Evolutionary conservation across 2,888 invertebrate species (phyloP), one percentile per base, ranked within the genome.

Genomic region (Clitarchus hookeri): DNA sequence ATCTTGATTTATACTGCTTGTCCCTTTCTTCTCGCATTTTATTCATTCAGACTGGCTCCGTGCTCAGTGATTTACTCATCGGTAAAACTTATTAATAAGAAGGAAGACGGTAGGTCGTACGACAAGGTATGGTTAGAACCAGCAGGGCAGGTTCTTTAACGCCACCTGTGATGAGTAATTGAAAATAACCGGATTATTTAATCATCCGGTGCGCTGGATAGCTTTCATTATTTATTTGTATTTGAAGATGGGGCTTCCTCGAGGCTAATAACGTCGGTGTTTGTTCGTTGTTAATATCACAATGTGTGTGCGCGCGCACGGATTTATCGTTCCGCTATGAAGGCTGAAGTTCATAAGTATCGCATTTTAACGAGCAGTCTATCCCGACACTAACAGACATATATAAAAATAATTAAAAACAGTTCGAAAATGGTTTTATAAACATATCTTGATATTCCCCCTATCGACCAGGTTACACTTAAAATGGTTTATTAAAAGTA

Each of bases 21-120:
- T 65, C 65, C 3, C 65, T 19, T n/a, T 65, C 65, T 19, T 65
- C 65, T 65, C 65, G n/a, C 65, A 19, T 65, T 65, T n/a, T 23
- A 23, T 65, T 65, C 65, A 65, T 65, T 23, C 65, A 19, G 65
- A 65, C 65, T 65, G 23, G 65, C 8, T 65, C n/a, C 65, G 65
- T 23, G 65, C 65, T 6, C 65, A 65, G 6, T 65, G 65, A 65
- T 65, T 65, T 65, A 65, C 65, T 65, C 65, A 65, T 65, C 65
- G 65, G 65, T 19, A 65, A 65, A 65, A 65, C 65, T 65, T 65
- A 65, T 65, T 65, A 65, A 65, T 65, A 65, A 65, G 65, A 65
- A n/a, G 65, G 65, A 65, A 19, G 65, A 65, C 65, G 65, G 65
- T 23, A 2, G 65, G 8, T n/a, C 19, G 65, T 4, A 8, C 23